Evolutionary conservation across 2,888 invertebrate genomes (phyloP).

Genomic region (Clostera curtula): DNA sequence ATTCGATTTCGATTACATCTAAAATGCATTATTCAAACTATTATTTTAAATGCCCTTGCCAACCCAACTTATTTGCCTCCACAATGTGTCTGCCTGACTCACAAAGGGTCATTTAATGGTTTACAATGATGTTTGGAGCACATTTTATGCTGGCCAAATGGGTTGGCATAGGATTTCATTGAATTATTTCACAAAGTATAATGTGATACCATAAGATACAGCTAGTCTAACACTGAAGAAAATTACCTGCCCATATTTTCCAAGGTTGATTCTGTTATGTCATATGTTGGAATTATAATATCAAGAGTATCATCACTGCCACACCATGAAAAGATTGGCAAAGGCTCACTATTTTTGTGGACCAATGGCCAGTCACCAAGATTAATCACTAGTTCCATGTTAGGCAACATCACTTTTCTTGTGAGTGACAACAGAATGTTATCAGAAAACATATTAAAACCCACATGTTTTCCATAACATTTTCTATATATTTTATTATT

Average conservation of each 20-base stretch:
- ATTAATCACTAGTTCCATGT: conserved; percentile 93
- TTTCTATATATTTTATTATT: conserved; percentile 87
- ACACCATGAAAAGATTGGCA: conserved; percentile 97
- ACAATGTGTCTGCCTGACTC: too few species aligned
- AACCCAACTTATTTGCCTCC: too few species aligned
- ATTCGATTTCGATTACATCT: too few species aligned
- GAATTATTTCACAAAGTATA: too few species aligned
- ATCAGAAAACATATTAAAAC: conserved; percentile 97
- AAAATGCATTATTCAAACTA: too few species aligned
- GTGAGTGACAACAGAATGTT: conserved; percentile 86
- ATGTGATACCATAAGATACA: too few species aligned
- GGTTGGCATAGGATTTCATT: too few species aligned
- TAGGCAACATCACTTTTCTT: conserved; percentile 87
- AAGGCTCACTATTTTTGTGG: conserved; percentile 65
- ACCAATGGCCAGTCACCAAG: conserved; percentile 97
- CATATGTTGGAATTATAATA: conserved; percentile 96
- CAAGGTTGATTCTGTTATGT: conserved; percentile 92
- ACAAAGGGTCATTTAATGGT: too few species aligned
- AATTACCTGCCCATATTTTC: conserved; percentile 95
- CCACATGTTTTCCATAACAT: conserved; percentile 96
- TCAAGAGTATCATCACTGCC: conserved; percentile 90
- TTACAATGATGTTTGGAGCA: too few species aligned
- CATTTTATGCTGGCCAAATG: too few species aligned
- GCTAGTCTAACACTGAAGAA: too few species aligned
- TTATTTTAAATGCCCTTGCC: too few species aligned